Evolutionary conservation across 1,140 invertebrate species (phyloP).

Genomic region (Whitmania pigra): DNA sequence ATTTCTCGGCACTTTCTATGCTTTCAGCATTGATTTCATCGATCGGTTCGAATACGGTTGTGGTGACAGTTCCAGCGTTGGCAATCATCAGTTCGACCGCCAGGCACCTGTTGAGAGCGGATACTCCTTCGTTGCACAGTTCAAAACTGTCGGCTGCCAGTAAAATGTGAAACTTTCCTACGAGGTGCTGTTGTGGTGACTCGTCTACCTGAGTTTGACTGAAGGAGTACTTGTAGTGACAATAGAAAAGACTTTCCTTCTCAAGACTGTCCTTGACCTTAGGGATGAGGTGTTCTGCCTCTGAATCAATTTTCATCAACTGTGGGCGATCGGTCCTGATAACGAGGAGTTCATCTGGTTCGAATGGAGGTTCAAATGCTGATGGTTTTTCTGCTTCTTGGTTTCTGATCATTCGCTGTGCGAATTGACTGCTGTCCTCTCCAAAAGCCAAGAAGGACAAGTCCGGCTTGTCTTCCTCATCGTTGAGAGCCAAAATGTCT

Average conservation of each 20-base stretch:
- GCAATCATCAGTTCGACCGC: background rate
- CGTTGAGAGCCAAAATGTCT: background rate
- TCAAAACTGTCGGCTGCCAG: constrained; percentile 2
- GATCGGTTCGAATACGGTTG: background rate
- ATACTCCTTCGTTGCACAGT: background rate
- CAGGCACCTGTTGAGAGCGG: constrained; percentile 6
- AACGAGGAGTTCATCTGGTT: background rate
- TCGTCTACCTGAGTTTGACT: background rate
- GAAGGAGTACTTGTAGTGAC: background rate
- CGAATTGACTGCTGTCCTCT: background rate
- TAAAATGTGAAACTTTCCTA: constrained; percentile 10
- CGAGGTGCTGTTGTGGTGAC: background rate
- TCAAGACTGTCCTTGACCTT: background rate
- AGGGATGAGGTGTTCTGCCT: background rate
- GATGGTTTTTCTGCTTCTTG: constrained; percentile 1
- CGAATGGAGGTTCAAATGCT: background rate
- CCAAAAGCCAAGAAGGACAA: background rate
- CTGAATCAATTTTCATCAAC: background rate
- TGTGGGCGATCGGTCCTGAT: background rate
- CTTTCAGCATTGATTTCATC: background rate
- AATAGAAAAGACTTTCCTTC: background rate
- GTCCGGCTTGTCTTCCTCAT: constrained; percentile 3
- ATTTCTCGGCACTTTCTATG: background rate
- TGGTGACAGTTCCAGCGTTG: constrained; percentile 2
- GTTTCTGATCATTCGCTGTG: background rate